Percentiles rank a stretch among this genome's conserved stretches.
These are phyloP conservation scores for Mactromeris polynyma DNA, from an alignment of 2,888 invertebrate species.

Conservation along the genomic window DNA sequence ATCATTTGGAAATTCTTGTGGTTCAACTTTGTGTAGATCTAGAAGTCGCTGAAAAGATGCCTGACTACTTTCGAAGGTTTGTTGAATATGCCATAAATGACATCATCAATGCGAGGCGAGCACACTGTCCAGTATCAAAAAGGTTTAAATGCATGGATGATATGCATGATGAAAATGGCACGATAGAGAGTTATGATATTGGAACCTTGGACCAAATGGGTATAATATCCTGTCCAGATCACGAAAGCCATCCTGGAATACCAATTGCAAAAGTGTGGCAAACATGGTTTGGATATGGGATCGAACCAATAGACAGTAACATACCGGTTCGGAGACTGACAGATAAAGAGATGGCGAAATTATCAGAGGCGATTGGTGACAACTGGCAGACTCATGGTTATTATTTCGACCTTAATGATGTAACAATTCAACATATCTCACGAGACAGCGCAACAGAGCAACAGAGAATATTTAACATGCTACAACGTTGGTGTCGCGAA, in stretches of 20 bases:
- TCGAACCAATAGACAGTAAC: not conserved
- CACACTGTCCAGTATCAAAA: not conserved
- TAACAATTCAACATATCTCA: not conserved
- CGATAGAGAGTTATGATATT: not conserved
- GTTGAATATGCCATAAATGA: slow-evolving; percentile 4
- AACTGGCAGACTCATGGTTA: not conserved
- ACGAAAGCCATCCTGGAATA: slow-evolving; percentile 2
- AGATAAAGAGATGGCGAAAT: not conserved
- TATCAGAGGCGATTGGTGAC: not conserved
- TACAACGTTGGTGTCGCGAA: not conserved
- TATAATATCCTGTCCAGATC: slow-evolving; percentile 8
- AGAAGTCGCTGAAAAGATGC: not conserved
- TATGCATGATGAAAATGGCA: slow-evolving; percentile 21
- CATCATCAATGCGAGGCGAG: not conserved
- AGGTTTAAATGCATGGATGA: slow-evolving; percentile 22
- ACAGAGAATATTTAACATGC: not conserved
- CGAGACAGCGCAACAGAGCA: not conserved
- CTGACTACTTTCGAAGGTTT: slow-evolving; percentile 25
- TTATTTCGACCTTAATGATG: not conserved
- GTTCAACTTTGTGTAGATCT: not conserved
- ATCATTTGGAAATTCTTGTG: slow-evolving; percentile 27
- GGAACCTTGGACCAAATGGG: not conserved
- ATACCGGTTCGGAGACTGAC: not conserved
- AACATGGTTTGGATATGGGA: not conserved
- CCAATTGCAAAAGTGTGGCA: not conserved